A percentile compares a stretch with the other conserved stretches of the same genome.
Conservation (phyloP, 2,113 vertebrate species). For the Xiphophorus maculatus region DNA sequence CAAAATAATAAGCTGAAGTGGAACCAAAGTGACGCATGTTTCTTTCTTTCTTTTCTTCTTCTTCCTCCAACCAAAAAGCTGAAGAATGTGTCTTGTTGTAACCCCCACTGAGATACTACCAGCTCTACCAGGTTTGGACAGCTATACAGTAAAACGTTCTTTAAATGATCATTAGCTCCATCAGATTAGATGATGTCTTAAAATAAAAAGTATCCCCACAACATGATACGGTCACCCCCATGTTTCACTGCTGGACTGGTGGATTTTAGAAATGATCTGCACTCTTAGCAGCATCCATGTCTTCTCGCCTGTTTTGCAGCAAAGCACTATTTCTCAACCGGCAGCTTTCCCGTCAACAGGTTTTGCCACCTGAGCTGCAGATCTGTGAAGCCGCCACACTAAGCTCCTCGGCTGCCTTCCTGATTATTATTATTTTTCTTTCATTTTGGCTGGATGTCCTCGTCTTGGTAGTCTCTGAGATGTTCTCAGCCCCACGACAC, state of each 20-base stretch:
- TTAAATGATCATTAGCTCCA: too few species aligned
- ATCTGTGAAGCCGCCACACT: too few species aligned
- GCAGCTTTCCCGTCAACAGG: not conserved
- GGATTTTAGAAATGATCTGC: too few species aligned
- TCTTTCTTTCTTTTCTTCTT: not conserved
- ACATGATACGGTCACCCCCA: too few species aligned
- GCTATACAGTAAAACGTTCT: too few species aligned
- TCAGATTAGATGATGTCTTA: too few species aligned
- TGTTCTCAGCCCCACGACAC: not conserved
- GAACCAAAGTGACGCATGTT: not conserved
- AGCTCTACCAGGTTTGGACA: too few species aligned
- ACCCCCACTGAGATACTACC: not conserved
- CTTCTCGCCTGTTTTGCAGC: not conserved
- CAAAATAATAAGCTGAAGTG: not conserved
- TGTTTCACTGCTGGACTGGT: too few species aligned
- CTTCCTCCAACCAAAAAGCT: not conserved
- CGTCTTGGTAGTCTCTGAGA: not conserved
- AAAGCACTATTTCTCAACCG: too few species aligned
- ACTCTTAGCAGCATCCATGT: not conserved
- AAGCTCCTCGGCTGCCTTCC: not conserved
- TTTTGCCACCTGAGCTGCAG: not conserved
- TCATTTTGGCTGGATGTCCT: not conserved
- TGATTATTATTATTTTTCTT: not conserved
- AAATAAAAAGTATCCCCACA: too few species aligned
- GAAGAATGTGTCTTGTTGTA: not conserved